Percentiles rank a stretch among this genome's conserved stretches.
Conservation (phyloP, 2,888 invertebrate genomes). For the Phortica magna region DNA sequence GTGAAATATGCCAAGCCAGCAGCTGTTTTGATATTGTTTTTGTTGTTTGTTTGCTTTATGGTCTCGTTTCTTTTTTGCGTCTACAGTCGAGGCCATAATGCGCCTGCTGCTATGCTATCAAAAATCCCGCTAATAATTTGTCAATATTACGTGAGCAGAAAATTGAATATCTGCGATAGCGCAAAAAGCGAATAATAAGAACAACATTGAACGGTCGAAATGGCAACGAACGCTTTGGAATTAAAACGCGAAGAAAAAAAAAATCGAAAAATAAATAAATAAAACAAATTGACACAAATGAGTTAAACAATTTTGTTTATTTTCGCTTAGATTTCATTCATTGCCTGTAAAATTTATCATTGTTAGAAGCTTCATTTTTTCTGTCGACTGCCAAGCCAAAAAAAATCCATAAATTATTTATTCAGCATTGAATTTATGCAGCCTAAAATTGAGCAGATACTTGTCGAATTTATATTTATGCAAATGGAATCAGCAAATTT, state of each 20-base stretch:
- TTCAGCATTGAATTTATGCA: constrained; percentile 58
- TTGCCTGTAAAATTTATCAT: neutral
- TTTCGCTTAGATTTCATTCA: neutral
- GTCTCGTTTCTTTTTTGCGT: neutral
- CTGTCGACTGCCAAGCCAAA: neutral
- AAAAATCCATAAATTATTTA: constrained; percentile 66
- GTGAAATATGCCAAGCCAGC: constrained; percentile 48
- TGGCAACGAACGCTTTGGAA: neutral
- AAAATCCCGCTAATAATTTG: constrained; percentile 75
- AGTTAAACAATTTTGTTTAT: constrained; percentile 58
- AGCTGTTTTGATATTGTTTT: constrained; percentile 42
- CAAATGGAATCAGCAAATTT: constrained; percentile 13
- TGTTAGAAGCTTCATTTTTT: neutral
- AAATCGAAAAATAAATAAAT: constrained; percentile 37
- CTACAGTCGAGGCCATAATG: neutral
- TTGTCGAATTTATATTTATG: constrained; percentile 26
- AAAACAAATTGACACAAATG: constrained; percentile 72
- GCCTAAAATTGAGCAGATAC: neutral
- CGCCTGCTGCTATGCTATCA: constrained; percentile 46
- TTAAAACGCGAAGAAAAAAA: constrained; percentile 4
- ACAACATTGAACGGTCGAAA: constrained; percentile 10
- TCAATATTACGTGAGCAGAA: constrained; percentile 76
- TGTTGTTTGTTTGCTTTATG: neutral
- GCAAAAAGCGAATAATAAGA: constrained; percentile 21
- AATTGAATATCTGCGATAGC: constrained; percentile 60